Conservation (phyloP, 2,113 vertebrate species). For the Psittacara wagleri region DNA sequence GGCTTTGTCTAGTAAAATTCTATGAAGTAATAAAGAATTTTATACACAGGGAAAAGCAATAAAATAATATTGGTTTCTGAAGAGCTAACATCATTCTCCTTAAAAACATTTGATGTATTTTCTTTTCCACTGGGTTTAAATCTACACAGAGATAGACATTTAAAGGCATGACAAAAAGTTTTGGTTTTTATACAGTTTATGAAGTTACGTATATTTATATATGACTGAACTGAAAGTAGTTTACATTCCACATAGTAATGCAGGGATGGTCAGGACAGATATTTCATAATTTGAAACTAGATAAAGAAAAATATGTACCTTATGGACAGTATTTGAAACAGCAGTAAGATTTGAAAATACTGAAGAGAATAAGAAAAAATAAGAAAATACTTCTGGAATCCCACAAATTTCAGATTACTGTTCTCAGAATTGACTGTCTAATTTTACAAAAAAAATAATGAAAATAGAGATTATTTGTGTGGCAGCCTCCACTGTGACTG, state of each 20-base stretch:
- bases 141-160: background rate
- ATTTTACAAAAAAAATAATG: background rate
- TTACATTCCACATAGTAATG: background rate
- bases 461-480: background rate
- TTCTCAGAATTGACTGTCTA: background rate
- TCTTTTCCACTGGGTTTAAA: background rate
- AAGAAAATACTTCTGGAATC: background rate
- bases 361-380: background rate
- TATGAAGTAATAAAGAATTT: background rate
- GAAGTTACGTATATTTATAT: background rate
- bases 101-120: background rate
- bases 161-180: background rate
- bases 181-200: background rate
- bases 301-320: background rate
- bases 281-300: background rate
- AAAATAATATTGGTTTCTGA: background rate
- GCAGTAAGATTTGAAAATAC: background rate
- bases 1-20: background rate
- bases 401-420: background rate
- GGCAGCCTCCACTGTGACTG: accelerated
- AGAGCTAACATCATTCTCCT: background rate
- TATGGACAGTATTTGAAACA: background rate
- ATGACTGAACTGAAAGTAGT: background rate
- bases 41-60: background rate
- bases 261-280: background rate